A percentile compares a stretch with the other conserved stretches of the same genome.
These are phyloP conservation scores for Cygnus buccinator DNA, from an alignment of 2,113 vertebrate genomes.

Conservation along the genomic window DNA sequence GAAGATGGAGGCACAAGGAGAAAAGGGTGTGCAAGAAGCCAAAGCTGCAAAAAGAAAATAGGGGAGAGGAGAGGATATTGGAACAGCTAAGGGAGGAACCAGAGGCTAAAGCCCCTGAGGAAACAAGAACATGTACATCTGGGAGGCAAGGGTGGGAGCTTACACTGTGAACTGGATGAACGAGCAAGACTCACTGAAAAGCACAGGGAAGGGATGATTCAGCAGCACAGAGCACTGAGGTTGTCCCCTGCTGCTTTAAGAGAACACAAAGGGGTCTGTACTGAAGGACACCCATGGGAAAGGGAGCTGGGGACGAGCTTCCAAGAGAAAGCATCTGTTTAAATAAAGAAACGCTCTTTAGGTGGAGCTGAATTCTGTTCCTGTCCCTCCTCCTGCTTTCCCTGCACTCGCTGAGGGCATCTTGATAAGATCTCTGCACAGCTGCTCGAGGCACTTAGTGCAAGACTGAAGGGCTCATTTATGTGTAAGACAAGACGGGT, in stretches of 20 bases:
- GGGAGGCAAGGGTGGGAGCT: background rate
- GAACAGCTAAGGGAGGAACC: background rate
- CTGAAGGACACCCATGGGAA: background rate
- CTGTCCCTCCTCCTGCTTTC: background rate
- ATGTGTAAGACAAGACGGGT: background rate
- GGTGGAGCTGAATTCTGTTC: background rate
- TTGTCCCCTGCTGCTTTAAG: background rate
- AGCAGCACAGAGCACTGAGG: background rate
- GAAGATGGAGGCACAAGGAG: background rate
- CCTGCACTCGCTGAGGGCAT: background rate
- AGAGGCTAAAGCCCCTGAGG: background rate
- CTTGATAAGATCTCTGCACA: background rate
- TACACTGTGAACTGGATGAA: no score
- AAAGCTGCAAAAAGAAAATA: background rate
- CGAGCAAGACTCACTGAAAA: background rate
- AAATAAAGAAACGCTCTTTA: background rate
- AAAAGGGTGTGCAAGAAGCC: background rate
- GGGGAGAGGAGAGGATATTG: background rate
- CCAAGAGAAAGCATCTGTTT: background rate
- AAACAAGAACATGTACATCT: background rate
- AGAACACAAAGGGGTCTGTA: background rate
- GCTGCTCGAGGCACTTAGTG: fast-evolving
- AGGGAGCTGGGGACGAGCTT: background rate
- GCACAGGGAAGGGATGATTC: background rate
- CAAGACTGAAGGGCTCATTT: background rate